phyloP scores from a whole-genome alignment of 1,140 invertebrate species.

The Drosophila arizonae region DNA sequence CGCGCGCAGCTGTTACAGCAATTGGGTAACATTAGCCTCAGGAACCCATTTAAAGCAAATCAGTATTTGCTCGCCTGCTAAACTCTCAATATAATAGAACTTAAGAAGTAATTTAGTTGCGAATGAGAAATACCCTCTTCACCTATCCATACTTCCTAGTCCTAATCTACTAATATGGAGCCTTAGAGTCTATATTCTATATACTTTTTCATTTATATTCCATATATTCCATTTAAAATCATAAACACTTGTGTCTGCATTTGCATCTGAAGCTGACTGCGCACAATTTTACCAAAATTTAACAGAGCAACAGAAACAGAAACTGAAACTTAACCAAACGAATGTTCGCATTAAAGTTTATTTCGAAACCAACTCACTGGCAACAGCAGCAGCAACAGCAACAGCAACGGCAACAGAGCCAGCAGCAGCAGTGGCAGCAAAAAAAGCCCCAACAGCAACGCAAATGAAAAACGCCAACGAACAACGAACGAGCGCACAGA shows the following conservation, averaged over 20 bases:
- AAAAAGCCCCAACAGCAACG: conserved; percentile 54
- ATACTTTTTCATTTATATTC: no score
- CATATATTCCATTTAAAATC: neutral
- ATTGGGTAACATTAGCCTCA: conserved; percentile 26
- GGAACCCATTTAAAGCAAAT: conserved; percentile 10
- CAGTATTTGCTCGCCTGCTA: neutral
- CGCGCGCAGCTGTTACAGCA: conserved; percentile 44
- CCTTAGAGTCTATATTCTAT: no score
- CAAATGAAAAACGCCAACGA: conserved; percentile 65
- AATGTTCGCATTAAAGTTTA: conserved; percentile 79
- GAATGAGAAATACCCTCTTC: neutral
- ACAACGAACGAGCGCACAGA: conserved; percentile 60
- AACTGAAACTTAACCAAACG: conserved; percentile 65
- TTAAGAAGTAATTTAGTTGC: neutral
- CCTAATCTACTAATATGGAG: neutral
- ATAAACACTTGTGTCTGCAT: conserved; percentile 31
- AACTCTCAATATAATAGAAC: neutral
- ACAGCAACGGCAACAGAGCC: conserved; percentile 22
- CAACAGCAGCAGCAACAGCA: conserved; percentile 23
- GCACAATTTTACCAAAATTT: conserved; percentile 70
- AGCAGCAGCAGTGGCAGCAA: conserved; percentile 5
- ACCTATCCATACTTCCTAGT: neutral
- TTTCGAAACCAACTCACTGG: conserved; percentile 68
- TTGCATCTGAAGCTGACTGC: conserved; percentile 65
- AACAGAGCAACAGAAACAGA: conserved; percentile 72